Base-by-base conservation (phyloP, 2,888 invertebrate genomes). In the Cotesia congregata region DNA sequence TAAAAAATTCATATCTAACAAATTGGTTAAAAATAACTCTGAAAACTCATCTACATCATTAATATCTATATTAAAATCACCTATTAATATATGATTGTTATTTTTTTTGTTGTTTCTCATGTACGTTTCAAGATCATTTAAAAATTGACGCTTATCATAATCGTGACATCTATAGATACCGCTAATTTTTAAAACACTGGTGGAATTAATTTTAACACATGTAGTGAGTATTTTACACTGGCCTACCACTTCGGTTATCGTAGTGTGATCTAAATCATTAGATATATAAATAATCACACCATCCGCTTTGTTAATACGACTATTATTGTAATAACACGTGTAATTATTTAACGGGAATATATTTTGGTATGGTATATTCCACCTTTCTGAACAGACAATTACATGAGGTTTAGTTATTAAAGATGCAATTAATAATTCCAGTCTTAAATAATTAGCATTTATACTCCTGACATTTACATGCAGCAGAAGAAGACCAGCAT, bases 221-320 rank as follows among this genome's bases (percentile, higher is more conserved):
- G 59, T 59, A 7, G 59, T 12, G n/a, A 59, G 59, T 12, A 7
- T 12, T 12, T 59, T 59, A 59, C 59, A 59, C n/a, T n/a, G 7
- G 7, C 59, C 59, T 12, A 59, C 59, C 1, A 7, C n/a, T 59
- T 59, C 59, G 59, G n/a, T 12, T 59, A n/a, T 12, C 59, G 59
- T 59, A 59, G 59, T 59, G 7, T 59, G 9, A 59, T 59, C 59
- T n/a, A n/a, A 59, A 59, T 7, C 7, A 59, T 59, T 59, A 7
- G n/a, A 59, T 59, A 59, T 59, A 59, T 59, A 59, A 7, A 59
- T 59, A 59, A 59, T 1, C 7, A 59, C 59, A 59, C 59, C 59
- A 59, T 59, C 59, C n/a, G 59, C 59, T n/a, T n/a, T 59, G n/a
- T 59, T 59, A 12, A n/a, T 59, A 59, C n/a, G n/a, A n/a, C 59